These are phyloP conservation scores for Cerastis rubricosa DNA, from an alignment of 2,888 invertebrate species.

Conservation along the genomic window DNA sequence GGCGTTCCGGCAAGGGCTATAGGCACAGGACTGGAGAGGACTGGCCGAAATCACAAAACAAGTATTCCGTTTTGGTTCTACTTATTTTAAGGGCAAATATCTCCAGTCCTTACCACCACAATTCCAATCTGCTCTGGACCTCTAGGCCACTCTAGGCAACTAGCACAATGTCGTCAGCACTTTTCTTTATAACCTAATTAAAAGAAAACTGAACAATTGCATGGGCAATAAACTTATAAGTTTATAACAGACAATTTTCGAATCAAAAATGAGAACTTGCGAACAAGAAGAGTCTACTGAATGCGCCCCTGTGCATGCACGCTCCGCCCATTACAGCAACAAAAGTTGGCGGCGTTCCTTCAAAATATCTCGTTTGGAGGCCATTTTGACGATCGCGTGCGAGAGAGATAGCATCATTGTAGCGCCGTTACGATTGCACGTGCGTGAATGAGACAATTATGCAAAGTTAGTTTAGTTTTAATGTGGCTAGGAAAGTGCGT, in stretches of 20 bases:
- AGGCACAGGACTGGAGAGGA: no score
- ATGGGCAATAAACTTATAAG: not conserved
- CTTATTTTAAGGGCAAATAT: no score
- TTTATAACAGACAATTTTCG: not conserved
- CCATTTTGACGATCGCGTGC: slow-evolving; percentile 89
- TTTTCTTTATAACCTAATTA: no score
- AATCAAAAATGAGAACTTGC: slow-evolving; percentile 4
- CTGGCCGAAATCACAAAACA: no score
- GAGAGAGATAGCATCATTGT: slow-evolving; percentile 82
- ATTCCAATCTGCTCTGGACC: no score
- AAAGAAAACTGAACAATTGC: not conserved
- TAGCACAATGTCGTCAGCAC: no score
- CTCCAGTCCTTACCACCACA: no score
- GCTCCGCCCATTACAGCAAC: slow-evolving; percentile 91
- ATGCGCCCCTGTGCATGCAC: slow-evolving; percentile 85
- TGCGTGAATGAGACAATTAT: slow-evolving; percentile 90
- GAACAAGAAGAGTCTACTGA: slow-evolving; percentile 58
- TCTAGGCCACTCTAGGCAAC: no score
- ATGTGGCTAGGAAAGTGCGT: slow-evolving; percentile 83
- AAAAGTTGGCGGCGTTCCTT: slow-evolving; percentile 90
- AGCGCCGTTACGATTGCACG: slow-evolving; percentile 77
- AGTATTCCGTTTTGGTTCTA: no score
- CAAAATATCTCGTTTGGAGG: slow-evolving; percentile 91
- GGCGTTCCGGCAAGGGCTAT: no score
- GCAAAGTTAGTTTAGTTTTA: slow-evolving; percentile 89